Base-by-base conservation (phyloP, 1,140 invertebrate genomes). In the Sipha flava region DNA sequence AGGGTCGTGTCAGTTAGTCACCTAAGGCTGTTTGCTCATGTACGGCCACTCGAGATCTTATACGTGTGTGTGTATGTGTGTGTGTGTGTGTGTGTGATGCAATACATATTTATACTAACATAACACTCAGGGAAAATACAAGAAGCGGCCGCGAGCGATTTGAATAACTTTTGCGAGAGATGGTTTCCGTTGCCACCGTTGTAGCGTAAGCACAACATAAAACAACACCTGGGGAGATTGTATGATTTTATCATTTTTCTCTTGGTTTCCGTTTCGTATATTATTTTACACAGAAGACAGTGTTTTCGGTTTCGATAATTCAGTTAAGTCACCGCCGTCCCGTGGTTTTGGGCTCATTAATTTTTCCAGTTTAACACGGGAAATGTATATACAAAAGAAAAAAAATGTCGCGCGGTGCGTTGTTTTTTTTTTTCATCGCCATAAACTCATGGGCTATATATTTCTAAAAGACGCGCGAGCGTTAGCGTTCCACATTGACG, bases 1-100 rank as follows among this genome's bases (percentile, higher is more conserved):
- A 57, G 73, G 73, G 73, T 77, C 73, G 49, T 75, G 49, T 75
- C 72, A 31, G 72, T 75, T 75, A 75, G 72, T 77, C 31, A 57
- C 73, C 73, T 16, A 43, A 54, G 73, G 73, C 73, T 77, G 73
- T 77, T 77, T 77, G 21, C 70, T 75, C 73, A 21, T 59, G 73
- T 54, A 75, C 47, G 47, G 18, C 70, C 70, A 40, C 72, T 75
- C 49, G 72, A 75, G 29, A 40, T 21, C 16, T 14, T 40, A 16
- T 37, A 64, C 34, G 40, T 62, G 6, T 23, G 7, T 23, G 23
- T 68, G 26, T 68, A 45, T 16, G 16, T 62, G 34, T 26, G 5
- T 14, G 2, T 12, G 2, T 37, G 6, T 26, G 2, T n/a, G n/a
- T n/a, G n/a, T n/a, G n/a, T n/a, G n/a, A n/a, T n/a, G 26, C 26